Base-by-base conservation (phyloP, 1,140 invertebrate genomes). In the Macrotrachela quadricornifera region DNA sequence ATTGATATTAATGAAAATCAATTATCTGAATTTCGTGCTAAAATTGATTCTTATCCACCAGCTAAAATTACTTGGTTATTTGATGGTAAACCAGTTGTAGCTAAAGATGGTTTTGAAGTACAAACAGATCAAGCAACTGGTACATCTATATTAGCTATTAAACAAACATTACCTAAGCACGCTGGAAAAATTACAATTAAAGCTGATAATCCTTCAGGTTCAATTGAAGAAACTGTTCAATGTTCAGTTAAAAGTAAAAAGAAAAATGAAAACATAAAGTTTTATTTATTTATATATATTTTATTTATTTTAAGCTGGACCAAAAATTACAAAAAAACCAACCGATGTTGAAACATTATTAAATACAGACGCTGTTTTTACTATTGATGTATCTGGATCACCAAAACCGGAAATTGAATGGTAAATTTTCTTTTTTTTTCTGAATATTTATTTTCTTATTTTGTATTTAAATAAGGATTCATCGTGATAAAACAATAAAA, bases 1-100 rank as follows among this genome's bases (percentile, higher is more conserved):
- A 80, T 78, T 18, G 80, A 86, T 59, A 82, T 82, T 6, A 73
- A 76, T 37, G 84, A 87, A 66, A 85, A 84, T 3, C 82, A 86
- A 63, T 80, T 79, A 10, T 79, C 3, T 85, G 39, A 78, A 84
- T 40, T 85, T 90, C 57, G 73, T 77, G 51, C 87, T 83, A 63
- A 81, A 85, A 68, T 83, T 88, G n/a, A 76, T 82, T 43, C 51
- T 36, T 46, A 53, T 30, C 45, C 51, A 6, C 41, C 46, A 53
- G 45, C 44, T 30, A 21, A 40, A 39, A 12, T 53, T 11, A 47
- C 37, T 1, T 53, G 51, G 51, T 42, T 53, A 12, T 53, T 46
- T 43, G 38, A 12, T 14, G 51, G 46, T 37, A 53, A 53, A 17
- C 44, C 44, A 15, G 36, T 53, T 6, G 13, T 12, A 2, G 49